Percentiles rank a stretch among this genome's conserved stretches.
phyloP scores from a whole-genome alignment of 1,140 invertebrate species.

The Bombus superbus region DNA sequence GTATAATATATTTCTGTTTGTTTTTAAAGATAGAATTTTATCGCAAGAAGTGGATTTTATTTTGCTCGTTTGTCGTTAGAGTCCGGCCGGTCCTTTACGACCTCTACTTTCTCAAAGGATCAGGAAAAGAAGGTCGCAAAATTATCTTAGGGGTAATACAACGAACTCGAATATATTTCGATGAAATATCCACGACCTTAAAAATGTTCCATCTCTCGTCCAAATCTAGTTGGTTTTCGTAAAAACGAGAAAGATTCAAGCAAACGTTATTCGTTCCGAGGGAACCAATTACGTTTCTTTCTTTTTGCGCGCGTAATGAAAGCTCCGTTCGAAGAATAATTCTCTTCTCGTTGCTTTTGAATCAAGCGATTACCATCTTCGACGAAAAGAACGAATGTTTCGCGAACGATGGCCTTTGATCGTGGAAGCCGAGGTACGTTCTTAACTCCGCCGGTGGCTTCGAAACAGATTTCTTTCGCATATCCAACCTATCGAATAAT shows the following conservation, averaged over 20 bases:
- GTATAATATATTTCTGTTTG: background rate
- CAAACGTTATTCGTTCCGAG: no score
- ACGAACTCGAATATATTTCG: background rate
- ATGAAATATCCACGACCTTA: background rate
- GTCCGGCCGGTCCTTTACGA: background rate
- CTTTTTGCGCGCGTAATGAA: background rate
- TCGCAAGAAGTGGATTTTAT: background rate
- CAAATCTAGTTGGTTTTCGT: background rate
- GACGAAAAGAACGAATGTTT: background rate
- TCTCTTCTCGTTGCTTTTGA: background rate
- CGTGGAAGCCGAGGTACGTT: background rate
- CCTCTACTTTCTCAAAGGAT: background rate
- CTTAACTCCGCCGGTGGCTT: background rate
- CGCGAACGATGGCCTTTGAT: background rate
- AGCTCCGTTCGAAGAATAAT: background rate
- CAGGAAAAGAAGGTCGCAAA: background rate
- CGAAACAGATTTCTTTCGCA: background rate
- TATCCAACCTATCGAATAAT: background rate
- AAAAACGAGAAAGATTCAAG: background rate
- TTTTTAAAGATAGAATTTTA: background rate
- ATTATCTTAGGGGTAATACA: background rate
- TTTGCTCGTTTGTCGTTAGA: background rate
- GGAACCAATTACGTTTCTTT: background rate
- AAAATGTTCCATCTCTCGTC: no score
- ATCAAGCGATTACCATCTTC: background rate